Conservation (phyloP, 2,888 invertebrate species). For the Hirtodrosophila histrioides region DNA sequence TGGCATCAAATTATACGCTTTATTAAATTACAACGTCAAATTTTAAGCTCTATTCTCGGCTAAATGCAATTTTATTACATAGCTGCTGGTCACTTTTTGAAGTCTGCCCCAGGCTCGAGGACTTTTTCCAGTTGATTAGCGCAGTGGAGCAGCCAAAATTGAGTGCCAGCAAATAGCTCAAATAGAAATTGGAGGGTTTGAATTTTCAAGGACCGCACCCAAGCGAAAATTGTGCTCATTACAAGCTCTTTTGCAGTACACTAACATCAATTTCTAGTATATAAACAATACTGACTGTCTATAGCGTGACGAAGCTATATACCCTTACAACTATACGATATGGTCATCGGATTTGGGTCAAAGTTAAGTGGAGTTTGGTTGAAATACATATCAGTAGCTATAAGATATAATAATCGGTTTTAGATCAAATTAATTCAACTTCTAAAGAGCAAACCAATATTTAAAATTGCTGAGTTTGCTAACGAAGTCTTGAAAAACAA, state of each 20-base stretch:
- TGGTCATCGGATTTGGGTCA: too few species aligned
- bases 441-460: too few species aligned
- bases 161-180: slow-evolving; percentile 36
- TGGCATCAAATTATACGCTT: slow-evolving; percentile 68
- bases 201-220: slow-evolving; percentile 43
- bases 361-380: too few species aligned
- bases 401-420: too few species aligned
- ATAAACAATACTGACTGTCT: background rate
- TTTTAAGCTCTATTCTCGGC: slow-evolving; percentile 37
- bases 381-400: too few species aligned
- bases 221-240: slow-evolving; percentile 55
- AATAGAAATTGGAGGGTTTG: slow-evolving; percentile 42
- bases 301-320: too few species aligned
- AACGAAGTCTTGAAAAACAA: too few species aligned
- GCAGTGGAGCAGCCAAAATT: slow-evolving; percentile 41
- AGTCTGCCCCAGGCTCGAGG: background rate
- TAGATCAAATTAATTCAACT: too few species aligned
- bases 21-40: slow-evolving; percentile 63
- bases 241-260: slow-evolving; percentile 33
- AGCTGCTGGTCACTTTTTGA: slow-evolving; percentile 42
- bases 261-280: background rate
- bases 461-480: too few species aligned
- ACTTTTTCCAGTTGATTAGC: slow-evolving; percentile 59
- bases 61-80: slow-evolving; percentile 61
- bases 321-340: too few species aligned